These are phyloP conservation scores for Hirundo rustica DNA, from an alignment of 2,797 vertebrate species.

Conservation along the genomic window DNA sequence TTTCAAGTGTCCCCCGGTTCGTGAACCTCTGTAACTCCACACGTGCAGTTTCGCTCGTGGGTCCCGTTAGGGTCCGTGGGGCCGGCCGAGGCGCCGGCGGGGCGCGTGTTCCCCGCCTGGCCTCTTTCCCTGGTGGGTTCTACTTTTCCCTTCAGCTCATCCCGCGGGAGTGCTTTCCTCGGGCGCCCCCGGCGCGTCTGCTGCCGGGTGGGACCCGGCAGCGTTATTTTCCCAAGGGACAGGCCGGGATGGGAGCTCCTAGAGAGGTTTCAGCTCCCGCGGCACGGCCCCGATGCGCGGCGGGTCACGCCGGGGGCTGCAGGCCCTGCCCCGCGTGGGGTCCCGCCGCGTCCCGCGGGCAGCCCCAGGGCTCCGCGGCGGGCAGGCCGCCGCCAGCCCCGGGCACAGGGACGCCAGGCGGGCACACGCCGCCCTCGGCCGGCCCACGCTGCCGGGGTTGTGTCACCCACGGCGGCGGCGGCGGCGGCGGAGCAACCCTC, in stretches of 20 bases:
- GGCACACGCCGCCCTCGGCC: not conserved
- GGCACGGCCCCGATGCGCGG: not conserved
- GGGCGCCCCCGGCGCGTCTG: not conserved
- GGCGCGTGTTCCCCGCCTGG: not conserved
- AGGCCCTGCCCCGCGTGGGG: not conserved
- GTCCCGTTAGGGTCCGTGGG: not conserved
- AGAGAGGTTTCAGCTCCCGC: not conserved
- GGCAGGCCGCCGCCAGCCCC: not conserved
- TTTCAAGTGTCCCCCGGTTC: not conserved
- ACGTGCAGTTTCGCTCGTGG: not conserved
- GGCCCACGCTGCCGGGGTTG: not conserved
- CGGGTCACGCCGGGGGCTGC: not conserved
- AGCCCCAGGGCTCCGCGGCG: not conserved
- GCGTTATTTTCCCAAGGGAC: not conserved
- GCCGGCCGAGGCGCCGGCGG: not conserved
- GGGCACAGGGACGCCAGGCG: not conserved
- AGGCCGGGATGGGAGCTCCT: not conserved
- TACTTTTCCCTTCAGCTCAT: not conserved
- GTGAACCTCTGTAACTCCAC: not conserved
- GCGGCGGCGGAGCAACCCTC: not conserved
- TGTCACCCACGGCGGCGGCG: not conserved
- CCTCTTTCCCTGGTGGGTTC: not conserved
- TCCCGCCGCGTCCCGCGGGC: not conserved
- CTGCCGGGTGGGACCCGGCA: not conserved
- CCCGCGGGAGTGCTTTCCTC: not conserved